Conservation (phyloP, 2,113 vertebrate genomes). For the Cyanoramphus novaezelandiae region DNA sequence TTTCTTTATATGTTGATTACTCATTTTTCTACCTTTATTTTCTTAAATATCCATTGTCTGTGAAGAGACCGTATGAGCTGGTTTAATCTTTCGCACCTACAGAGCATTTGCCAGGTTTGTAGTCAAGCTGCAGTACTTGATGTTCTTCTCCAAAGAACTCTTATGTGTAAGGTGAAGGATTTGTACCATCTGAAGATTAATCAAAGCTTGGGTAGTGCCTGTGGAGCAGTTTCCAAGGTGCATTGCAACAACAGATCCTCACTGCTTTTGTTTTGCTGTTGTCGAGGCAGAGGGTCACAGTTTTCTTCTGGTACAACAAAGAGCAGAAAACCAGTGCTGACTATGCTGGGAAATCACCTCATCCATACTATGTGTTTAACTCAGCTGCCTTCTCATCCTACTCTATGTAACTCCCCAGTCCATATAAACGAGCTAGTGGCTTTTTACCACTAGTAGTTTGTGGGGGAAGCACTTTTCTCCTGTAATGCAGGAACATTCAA, state of each 20-base stretch:
- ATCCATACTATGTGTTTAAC: not conserved
- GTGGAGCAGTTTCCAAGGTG: not conserved
- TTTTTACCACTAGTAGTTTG: not conserved
- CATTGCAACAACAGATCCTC: not conserved
- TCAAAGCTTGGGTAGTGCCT: not conserved
- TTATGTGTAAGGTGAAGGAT: not conserved
- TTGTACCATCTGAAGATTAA: not conserved
- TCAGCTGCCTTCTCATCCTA: not conserved
- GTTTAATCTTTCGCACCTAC: not conserved
- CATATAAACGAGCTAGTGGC: not conserved
- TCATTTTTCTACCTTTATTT: not conserved
- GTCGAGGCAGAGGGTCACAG: not conserved
- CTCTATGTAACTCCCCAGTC: not conserved
- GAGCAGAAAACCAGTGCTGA: not conserved
- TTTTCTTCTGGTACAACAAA: not conserved
- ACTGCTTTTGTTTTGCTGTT: not conserved
- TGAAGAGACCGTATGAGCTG: not conserved
- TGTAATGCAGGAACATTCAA: not conserved
- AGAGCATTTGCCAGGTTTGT: not conserved
- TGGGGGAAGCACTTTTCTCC: not conserved
- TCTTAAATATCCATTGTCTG: not conserved
- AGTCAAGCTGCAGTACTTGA: not conserved
- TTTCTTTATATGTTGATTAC: not conserved
- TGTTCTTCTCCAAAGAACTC: not conserved
- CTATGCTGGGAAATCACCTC: rapidly evolving